Percentiles rank a stretch among this genome's conserved stretches.
These are phyloP conservation scores for Pteronotus mesoamericanus DNA, from an alignment of 2,797 vertebrate genomes.

Conservation along the genomic window DNA sequence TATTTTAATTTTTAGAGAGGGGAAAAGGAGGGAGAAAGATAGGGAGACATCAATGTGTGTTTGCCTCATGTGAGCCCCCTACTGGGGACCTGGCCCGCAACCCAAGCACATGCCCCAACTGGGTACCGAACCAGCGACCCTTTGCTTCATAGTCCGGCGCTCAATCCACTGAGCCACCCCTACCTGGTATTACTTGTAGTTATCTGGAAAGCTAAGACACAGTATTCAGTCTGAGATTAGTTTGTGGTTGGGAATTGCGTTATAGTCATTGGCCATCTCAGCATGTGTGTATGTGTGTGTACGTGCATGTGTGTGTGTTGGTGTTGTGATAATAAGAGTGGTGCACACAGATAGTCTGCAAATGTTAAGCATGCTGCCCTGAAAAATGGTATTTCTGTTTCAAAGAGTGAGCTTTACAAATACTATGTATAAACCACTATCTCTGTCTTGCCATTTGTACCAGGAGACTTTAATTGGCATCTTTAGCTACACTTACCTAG, in stretches of 20 bases:
- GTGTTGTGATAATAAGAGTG: neutral
- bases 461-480: neutral
- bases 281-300: neutral
- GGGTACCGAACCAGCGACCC: too few species aligned
- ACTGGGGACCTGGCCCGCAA: too few species aligned
- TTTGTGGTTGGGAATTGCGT: neutral
- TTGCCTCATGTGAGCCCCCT: too few species aligned
- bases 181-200: neutral
- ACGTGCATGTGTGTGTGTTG: fast-evolving
- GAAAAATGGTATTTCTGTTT: neutral
- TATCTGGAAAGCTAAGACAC: neutral
- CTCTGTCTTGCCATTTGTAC: neutral
- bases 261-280: neutral
- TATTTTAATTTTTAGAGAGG: too few species aligned
- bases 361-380: neutral
- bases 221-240: neutral
- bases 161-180: too few species aligned
- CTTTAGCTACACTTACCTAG: neutral
- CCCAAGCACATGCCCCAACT: too few species aligned
- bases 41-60: too few species aligned
- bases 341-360: neutral
- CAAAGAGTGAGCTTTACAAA: neutral
- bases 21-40: too few species aligned
- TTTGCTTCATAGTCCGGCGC: too few species aligned
- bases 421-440: neutral